Evolutionary conservation across 2,888 invertebrate species (phyloP).

Genomic region (Lycocerus yunnanus): DNA sequence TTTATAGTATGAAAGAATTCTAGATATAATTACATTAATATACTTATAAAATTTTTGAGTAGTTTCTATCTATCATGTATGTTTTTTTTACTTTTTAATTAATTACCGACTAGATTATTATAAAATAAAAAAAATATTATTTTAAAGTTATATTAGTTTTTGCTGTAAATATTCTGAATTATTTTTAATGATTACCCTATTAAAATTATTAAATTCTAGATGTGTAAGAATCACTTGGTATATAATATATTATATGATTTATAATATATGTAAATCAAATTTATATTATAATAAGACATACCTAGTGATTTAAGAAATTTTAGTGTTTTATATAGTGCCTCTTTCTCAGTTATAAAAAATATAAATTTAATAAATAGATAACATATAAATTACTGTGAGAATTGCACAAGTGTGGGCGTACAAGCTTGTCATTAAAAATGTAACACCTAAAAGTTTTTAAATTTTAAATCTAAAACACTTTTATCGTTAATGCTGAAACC

Average conservation of each 20-base stretch:
- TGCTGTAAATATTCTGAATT: not conserved
- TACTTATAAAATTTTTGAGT: not conserved
- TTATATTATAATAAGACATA: not conserved
- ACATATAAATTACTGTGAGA: not conserved
- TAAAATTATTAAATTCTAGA: not conserved
- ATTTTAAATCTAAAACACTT: slow-evolving; percentile 1
- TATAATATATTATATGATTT: not conserved
- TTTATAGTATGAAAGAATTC: not conserved
- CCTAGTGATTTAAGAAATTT: not conserved
- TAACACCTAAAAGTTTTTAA: not conserved
- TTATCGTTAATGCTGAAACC: not conserved
- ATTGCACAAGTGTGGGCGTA: not conserved
- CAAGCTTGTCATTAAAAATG: not conserved
- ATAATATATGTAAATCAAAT: not conserved
- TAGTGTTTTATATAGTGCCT: not conserved
- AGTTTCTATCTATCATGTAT: not conserved
- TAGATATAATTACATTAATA: not conserved
- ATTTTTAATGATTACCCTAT: not conserved
- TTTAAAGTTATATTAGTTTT: not conserved
- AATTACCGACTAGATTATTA: not conserved
- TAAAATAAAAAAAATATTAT: not conserved
- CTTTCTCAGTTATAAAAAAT: slow-evolving; percentile 2
- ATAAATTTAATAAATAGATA: slow-evolving; percentile 1
- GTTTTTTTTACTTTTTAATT: not conserved
- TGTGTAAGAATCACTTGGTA: not conserved